phyloP scores from a whole-genome alignment of 2,797 vertebrate species.

The Fundulus diaphanus region DNA sequence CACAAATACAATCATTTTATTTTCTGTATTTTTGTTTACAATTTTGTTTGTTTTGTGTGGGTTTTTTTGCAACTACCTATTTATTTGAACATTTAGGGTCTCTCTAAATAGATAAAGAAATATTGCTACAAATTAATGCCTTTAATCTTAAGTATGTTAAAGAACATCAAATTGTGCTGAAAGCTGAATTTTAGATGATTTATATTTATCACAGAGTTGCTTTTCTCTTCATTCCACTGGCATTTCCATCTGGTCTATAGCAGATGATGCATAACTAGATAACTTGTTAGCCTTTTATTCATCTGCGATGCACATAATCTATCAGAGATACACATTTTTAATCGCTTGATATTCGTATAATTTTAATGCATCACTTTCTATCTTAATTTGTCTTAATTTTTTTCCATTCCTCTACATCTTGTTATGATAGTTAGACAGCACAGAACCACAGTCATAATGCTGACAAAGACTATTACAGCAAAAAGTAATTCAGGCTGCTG shows the following conservation, averaged over 20 bases:
- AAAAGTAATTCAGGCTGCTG: constrained; percentile 63
- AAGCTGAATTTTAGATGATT: neutral
- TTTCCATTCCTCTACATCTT: neutral
- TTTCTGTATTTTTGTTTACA: no score
- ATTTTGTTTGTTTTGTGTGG: no score
- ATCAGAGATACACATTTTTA: neutral
- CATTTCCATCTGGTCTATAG: neutral
- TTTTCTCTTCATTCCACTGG: neutral
- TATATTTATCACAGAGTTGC: neutral
- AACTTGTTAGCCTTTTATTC: neutral
- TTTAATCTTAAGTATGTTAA: neutral
- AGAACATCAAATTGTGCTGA: neutral
- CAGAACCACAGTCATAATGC: constrained; percentile 33
- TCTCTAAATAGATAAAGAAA: no score
- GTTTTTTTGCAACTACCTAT: no score
- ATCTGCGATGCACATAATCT: neutral
- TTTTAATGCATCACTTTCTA: neutral
- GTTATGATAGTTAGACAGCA: neutral
- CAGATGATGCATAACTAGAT: neutral
- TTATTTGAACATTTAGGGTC: no score
- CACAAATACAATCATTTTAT: no score
- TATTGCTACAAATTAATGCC: neutral
- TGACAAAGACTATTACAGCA: constrained; percentile 38
- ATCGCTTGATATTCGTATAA: neutral
- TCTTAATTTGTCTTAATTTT: neutral